Conservation (phyloP, 2,113 vertebrate species). For the Cheilinus undulatus region DNA sequence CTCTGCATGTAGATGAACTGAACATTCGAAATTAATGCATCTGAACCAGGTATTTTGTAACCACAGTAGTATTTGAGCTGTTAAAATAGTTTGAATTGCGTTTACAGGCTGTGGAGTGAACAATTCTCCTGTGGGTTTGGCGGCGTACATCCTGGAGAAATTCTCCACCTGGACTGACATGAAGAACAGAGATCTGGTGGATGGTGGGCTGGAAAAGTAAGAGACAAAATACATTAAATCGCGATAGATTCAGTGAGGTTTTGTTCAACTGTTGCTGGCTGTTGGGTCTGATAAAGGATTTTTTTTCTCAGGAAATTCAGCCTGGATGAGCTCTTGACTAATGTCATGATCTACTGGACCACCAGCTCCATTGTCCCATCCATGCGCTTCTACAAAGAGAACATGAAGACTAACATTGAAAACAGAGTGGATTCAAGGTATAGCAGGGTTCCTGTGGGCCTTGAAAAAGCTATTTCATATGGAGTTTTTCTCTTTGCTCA, state of each 20-base stretch:
- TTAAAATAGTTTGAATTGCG: conserved; percentile 1
- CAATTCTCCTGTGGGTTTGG: conserved; percentile 89
- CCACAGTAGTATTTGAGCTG: neutral
- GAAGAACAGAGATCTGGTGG: conserved; percentile 77
- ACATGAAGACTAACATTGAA: conserved; percentile 53
- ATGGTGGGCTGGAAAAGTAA: conserved; percentile 90
- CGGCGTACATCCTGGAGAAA: conserved; percentile 91
- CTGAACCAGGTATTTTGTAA: neutral
- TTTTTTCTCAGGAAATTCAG: conserved; percentile 84
- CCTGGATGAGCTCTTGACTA: conserved; percentile 90
- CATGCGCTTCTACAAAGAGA: conserved; percentile 93
- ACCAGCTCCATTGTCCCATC: conserved; percentile 87
- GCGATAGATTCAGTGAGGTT: neutral
- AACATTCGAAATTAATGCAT: too few species aligned
- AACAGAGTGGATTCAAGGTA: conserved; percentile 74
- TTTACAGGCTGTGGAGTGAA: conserved; percentile 88
- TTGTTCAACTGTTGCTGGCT: neutral
- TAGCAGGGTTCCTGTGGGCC: too few species aligned
- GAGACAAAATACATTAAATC: neutral
- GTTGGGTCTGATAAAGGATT: neutral
- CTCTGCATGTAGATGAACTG: too few species aligned
- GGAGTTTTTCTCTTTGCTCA: too few species aligned
- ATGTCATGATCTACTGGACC: conserved; percentile 93
- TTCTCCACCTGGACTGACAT: conserved; percentile 89
- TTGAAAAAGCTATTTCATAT: too few species aligned